Evolutionary conservation across 2,797 vertebrate species (phyloP), one percentile per base, ranked within the genome.

Genomic region (Peromyscus melanophrys): DNA sequence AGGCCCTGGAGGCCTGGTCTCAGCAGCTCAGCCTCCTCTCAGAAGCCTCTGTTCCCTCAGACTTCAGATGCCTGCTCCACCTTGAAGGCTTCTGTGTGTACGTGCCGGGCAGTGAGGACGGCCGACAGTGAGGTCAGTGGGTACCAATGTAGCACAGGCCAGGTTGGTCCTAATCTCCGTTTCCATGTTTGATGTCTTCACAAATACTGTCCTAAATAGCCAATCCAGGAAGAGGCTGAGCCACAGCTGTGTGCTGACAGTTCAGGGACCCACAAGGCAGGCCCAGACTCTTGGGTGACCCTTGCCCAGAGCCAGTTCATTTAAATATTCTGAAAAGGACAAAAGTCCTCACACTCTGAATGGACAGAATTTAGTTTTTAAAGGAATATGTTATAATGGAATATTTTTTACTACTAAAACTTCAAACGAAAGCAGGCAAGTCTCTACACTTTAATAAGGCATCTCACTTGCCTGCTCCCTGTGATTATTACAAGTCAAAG

Each of bases 391-490:
- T 76, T 77, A 77, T 40, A 89, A 92, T 31, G 75, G 73, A 77
- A 88, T 63, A 71, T 88, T 94, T 88, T 95, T 96, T 59, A 96
- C 80, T 12, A 89, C 80, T 12, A 89, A 90, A 95, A 95, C 92
- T 97, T 97, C 97, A 95, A 96, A 97, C 63, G 67, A 93, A 95
- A 95, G 63, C 83, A 88, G 94, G 89, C 90, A 37, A 94, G 69
- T 84, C 89, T 80, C 76, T 90, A 81, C 91, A 81, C 91, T 97
- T 92, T 84, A 91, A 93, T 49, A 71, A 95, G 82, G 57, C 75
- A 25, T 91, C 88, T 89, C 88, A 84, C 69, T 88, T 69, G 88
- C 84, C 59, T 75, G 31, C 92, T 95, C 84, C 86, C 75, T 55
- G 11, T 82, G 92, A 96, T 67, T 25, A 83, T 77, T 82, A 90